Evolutionary conservation across 2,797 vertebrate species (phyloP), one percentile per base, ranked within the genome.

Genomic region (Spinibarbus caldwelli): DNA sequence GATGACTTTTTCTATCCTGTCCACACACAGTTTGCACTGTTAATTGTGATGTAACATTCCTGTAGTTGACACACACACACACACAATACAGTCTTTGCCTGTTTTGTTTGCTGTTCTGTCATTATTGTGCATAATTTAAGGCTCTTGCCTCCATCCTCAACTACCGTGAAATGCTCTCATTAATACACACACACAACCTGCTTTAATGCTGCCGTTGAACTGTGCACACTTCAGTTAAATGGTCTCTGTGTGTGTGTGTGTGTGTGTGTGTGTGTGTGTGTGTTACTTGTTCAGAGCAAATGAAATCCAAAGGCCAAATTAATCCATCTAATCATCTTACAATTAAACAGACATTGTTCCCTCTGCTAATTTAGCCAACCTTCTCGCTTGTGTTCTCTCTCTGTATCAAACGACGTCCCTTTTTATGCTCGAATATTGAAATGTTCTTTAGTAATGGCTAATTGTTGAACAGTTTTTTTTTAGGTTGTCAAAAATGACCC

Each of bases 241-340:
- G 47, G 4, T 49, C 15, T 49, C 15, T 49, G 78, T 80, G 41
- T 67, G 62, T 80, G 36, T 52, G 43, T 49, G 64, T 70, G 47
- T 71, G 54, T 73, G 80, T 72, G 67, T 47, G 17, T 45, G 26
- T 34, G 38, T 72, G 68, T 59, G 71, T 52, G 10, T 23, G 23
- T 26, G 1, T 21, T 6, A 97, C 96, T 96, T 97, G 96, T 97
- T 97, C 96, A 95, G 96, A 97, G 97, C 97, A 99, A 99, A 98
- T 99, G 97, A 97, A 98, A 98, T 98, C 96, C 97, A 97, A 98
- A 97, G 96, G 96, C 97, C 97, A 98, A 98, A 98, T 98, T 97
- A 99, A 98, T 97, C 97, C 96, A 98, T 98, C 97, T 97, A 96
- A 98, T 98, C 96, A 97, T 96, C 89, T 88, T 92, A 95, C 95